Percentiles rank a stretch among this genome's conserved stretches.
Evolutionary conservation across 2,113 vertebrate species (phyloP).

Genomic region (Ariopsis seemanni): DNA sequence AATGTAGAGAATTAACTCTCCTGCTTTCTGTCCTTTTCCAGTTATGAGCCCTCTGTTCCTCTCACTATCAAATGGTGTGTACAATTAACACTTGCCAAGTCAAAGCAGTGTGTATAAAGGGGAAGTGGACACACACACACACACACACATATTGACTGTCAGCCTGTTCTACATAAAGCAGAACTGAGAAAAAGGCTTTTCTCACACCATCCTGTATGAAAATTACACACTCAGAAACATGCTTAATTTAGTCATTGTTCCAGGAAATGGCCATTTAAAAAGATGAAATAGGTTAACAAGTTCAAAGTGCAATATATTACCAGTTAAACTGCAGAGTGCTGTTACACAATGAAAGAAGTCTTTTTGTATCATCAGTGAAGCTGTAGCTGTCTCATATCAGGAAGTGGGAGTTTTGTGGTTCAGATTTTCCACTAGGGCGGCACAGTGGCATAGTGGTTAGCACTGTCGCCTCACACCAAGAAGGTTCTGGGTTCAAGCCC

Average conservation of each 20-base stretch:
- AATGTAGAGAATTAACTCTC: neutral
- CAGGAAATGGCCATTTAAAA: neutral
- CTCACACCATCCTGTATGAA: neutral
- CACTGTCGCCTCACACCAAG: too few species aligned
- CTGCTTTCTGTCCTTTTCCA: neutral
- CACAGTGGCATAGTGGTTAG: too few species aligned
- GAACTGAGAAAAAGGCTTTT: constrained; percentile 40
- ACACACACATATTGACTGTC: neutral
- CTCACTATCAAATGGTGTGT: neutral
- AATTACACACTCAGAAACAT: neutral
- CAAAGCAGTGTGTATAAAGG: constrained; percentile 4
- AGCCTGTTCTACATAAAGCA: constrained; percentile 28
- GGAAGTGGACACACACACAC: constrained; percentile 44
- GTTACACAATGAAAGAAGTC: neutral
- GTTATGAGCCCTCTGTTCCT: neutral
- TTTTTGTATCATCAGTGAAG: neutral
- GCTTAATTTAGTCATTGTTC: neutral
- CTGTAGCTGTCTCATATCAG: neutral
- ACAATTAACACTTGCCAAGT: neutral
- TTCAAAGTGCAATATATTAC: neutral
- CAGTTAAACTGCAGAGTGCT: neutral
- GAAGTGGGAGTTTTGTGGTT: neutral
- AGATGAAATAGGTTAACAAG: neutral
- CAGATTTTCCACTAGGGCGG: too few species aligned
- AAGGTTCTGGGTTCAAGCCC: too few species aligned